Base-by-base conservation (phyloP, 2,888 invertebrate genomes). In the Drosophila conformis region DNA sequence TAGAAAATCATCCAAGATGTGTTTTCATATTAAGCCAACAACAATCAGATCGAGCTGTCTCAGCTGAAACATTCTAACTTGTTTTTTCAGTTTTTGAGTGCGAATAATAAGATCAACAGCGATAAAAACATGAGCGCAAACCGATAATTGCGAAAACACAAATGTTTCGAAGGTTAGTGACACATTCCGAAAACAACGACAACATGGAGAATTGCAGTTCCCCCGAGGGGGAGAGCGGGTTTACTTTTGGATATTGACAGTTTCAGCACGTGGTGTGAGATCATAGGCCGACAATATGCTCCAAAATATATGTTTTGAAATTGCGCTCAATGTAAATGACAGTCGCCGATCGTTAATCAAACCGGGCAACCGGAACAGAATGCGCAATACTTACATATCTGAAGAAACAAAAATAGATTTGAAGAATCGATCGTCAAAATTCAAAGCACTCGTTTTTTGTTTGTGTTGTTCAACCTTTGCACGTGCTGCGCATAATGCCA, bases 311-410 rank as follows among this genome's bases (percentile, higher is more conserved):
- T 25, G 53, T 68, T 68, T 68, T 63, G 51, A 68, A 66, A 74
- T 64, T 48, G 38, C 52, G 61, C 57, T 77, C 78, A 72, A 80
- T 73, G 76, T 72, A 83, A 80, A 42, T 67, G 62, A 38, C 56
- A 42, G 11, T 54, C 40, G 21, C 63, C 54, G 69, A 76, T 89
- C 77, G 84, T 87, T 78, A 83, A 69, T 68, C 75, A 70, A 79
- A 69, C 70, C 89, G 76, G 79, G 84, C 74, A 87, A 87, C 82
- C 86, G 86, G 87, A 87, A 87, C 86, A 80, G 51, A 62, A 61
- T 75, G 73, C 81, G 84, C 78, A 86, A 29, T 71, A 76, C 83
- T 86, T 75, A 78, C 84, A 86, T 89, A 83, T 86, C 46, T 25
- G 21, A 25, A 25, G 46, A 21, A 25, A 25, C 15, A 25, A 46